phyloP scores from a whole-genome alignment of 2,888 invertebrate genomes.

The Pardosa pseudoannulata region DNA sequence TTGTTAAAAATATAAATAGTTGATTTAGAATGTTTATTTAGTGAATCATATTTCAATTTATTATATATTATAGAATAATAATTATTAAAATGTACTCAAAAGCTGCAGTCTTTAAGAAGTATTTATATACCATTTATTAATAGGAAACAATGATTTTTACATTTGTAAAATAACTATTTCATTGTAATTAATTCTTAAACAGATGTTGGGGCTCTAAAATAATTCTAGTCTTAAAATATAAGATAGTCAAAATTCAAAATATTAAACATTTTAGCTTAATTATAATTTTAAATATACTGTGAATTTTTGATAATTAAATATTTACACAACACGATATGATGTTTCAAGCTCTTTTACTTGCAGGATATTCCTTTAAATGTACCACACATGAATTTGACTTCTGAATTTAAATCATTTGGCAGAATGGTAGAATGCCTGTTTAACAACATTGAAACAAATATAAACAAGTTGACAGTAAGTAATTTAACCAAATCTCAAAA shows the following conservation, averaged over 20 bases:
- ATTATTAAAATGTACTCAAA: too few species aligned
- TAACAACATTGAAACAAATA: conserved; percentile 8
- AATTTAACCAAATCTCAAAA: conserved; percentile 59
- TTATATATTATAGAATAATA: too few species aligned
- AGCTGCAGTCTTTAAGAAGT: not conserved
- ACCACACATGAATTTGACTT: conserved; percentile 14
- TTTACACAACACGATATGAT: conserved; percentile 62
- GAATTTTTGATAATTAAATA: conserved; percentile 14
- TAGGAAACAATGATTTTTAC: not conserved
- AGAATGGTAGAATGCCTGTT: conserved; percentile 5
- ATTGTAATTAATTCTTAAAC: not conserved
- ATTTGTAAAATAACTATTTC: not conserved
- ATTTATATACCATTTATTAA: not conserved
- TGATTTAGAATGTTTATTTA: too few species aligned
- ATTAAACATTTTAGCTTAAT: not conserved
- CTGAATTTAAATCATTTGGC: conserved; percentile 10
- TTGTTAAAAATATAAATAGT: too few species aligned
- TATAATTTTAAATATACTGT: not conserved
- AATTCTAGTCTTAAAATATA: not conserved
- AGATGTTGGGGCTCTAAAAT: not conserved
- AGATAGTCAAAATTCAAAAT: not conserved
- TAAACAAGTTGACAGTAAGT: not conserved
- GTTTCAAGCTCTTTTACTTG: conserved; percentile 50
- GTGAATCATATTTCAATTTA: too few species aligned
- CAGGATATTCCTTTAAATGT: conserved; percentile 19